phyloP scores from a whole-genome alignment of 2,888 invertebrate genomes.

The Pristionchus maxplancki region DNA sequence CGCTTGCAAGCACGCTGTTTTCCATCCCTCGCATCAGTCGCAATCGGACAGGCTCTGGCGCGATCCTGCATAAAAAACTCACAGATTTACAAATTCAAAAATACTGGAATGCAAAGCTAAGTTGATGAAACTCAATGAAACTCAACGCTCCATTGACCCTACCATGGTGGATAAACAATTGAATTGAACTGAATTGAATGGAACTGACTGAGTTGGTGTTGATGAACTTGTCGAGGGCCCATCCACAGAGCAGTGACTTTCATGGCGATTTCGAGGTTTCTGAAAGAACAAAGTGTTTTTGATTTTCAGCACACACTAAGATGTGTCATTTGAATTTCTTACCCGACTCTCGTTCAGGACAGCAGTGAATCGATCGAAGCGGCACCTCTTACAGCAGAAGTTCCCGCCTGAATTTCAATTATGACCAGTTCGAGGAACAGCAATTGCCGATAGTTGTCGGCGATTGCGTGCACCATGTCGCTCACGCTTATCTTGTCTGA shows the following conservation, averaged over 20 bases:
- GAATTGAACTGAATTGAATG: too few species aligned
- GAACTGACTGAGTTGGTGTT: too few species aligned
- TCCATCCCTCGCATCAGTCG: too few species aligned
- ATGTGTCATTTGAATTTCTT: not conserved
- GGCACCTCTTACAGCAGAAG: not conserved
- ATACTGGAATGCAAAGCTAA: too few species aligned
- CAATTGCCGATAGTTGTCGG: not conserved
- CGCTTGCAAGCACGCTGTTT: not conserved
- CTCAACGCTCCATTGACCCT: too few species aligned
- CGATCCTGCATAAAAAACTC: too few species aligned
- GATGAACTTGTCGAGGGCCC: not conserved
- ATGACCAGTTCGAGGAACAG: not conserved
- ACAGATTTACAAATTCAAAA: too few species aligned
- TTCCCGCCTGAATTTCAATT: not conserved
- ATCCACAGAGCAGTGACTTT: not conserved
- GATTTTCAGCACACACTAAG: too few species aligned
- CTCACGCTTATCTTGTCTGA: not conserved
- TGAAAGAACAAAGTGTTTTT: not conserved
- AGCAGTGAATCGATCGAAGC: not conserved
- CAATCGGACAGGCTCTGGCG: too few species aligned
- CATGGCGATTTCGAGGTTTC: not conserved
- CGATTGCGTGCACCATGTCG: not conserved
- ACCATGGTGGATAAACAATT: too few species aligned
- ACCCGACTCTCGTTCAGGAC: not conserved
- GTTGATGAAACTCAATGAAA: too few species aligned